phyloP scores from a whole-genome alignment of 2,113 vertebrate genomes.

The Ellobius talpinus region DNA sequence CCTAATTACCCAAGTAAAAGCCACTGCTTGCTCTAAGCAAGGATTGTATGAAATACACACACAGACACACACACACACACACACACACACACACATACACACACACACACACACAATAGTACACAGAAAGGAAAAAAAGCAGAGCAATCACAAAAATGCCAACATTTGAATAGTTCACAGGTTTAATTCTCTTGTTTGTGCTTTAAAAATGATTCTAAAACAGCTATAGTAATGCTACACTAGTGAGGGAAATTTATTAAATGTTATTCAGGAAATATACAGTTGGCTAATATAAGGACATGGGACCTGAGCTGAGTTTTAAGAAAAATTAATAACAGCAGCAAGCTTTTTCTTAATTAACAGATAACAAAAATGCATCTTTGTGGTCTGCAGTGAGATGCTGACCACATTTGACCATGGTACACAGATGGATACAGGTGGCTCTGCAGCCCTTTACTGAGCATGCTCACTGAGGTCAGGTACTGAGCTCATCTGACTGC shows the following conservation, averaged over 20 bases:
- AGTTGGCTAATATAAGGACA: neutral
- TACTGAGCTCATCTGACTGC: neutral
- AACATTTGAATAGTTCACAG: neutral
- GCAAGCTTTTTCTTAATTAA: neutral
- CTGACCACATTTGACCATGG: neutral
- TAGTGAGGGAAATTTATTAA: neutral
- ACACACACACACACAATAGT: neutral
- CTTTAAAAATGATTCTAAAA: neutral
- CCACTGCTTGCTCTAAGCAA: neutral
- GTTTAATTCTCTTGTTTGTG: neutral
- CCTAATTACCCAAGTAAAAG: neutral
- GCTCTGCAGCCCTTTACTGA: neutral
- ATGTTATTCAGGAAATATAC: neutral
- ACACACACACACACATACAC: neutral
- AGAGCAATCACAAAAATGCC: neutral
- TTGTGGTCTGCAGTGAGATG: neutral
- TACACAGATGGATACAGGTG: too few species aligned
- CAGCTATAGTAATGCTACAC: neutral
- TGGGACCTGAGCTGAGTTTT: neutral
- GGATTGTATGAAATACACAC: neutral
- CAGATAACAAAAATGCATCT: neutral
- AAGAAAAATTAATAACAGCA: neutral
- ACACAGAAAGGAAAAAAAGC: neutral
- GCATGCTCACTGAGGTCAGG: neutral
- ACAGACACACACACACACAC: neutral